Evolutionary conservation across 1,140 invertebrate species (phyloP).

Genomic region (Anastatus disparis): DNA sequence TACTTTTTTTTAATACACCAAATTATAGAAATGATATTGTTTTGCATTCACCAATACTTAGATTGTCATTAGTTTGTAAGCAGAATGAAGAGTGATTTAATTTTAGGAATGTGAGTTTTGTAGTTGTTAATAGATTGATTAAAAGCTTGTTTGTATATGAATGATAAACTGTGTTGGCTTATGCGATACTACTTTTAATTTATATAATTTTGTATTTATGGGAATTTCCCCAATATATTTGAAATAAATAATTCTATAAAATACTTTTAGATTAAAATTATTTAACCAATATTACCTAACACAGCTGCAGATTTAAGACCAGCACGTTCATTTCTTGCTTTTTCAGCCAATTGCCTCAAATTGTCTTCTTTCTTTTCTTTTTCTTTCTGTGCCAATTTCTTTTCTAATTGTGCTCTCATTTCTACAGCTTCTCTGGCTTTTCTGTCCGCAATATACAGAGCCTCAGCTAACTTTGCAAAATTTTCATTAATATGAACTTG

Average conservation of each 20-base stretch:
- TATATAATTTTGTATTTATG: no score
- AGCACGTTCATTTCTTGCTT: conserved; percentile 94
- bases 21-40: no score
- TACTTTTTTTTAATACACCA: no score
- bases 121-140: no score
- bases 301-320: conserved; percentile 73
- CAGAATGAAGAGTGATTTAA: no score
- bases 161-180: no score
- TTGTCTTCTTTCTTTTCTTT: conserved; percentile 99
- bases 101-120: no score
- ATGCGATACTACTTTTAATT: no score
- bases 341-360: conserved; percentile 90
- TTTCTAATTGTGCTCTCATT: conserved; percentile 94
- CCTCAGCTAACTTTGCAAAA: conserved; percentile 97
- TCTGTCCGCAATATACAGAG: conserved; percentile 97
- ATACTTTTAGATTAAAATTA: not conserved
- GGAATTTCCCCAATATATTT: no score
- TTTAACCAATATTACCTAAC: conserved; percentile 40
- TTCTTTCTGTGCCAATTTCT: conserved; percentile 96
- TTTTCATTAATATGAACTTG: conserved; percentile 99
- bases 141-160: no score
- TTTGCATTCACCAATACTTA: no score
- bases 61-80: no score
- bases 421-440: conserved; percentile 98
- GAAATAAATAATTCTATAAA: not conserved